phyloP scores from a whole-genome alignment of 2,113 vertebrate species.

The Verasper variegatus region DNA sequence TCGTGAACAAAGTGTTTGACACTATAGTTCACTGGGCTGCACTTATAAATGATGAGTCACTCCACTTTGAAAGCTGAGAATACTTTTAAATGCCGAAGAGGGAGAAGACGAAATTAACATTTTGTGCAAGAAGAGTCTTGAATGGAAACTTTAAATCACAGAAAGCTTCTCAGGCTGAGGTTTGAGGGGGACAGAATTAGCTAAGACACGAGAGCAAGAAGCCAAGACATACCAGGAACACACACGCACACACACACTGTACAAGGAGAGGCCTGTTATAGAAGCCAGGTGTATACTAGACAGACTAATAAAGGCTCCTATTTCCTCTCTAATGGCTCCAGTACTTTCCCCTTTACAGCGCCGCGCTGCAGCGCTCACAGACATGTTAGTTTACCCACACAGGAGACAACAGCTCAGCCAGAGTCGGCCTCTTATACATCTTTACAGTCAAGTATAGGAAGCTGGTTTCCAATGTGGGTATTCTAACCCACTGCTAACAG shows the following conservation, averaged over 20 bases:
- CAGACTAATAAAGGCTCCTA: slow-evolving; percentile 76
- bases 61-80: slow-evolving; percentile 38
- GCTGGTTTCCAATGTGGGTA: neutral
- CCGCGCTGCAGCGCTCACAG: slow-evolving; percentile 37
- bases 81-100: slow-evolving; percentile 10
- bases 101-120: neutral
- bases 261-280: slow-evolving; percentile 64
- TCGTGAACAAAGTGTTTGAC: slow-evolving; percentile 4
- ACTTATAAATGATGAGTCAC: slow-evolving; percentile 30
- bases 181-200: slow-evolving; percentile 31
- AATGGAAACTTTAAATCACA: slow-evolving; percentile 37
- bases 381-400: slow-evolving; percentile 34
- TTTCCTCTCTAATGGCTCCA: slow-evolving; percentile 75
- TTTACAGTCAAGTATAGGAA: slow-evolving; percentile 6
- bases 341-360: slow-evolving; percentile 59
- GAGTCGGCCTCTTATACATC: slow-evolving; percentile 10
- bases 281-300: slow-evolving; percentile 77
- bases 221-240: slow-evolving; percentile 42
- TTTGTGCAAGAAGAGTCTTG: neutral
- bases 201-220: slow-evolving; percentile 32
- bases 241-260: slow-evolving; percentile 31
- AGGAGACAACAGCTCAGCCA: slow-evolving; percentile 39
- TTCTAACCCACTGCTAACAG: neutral
- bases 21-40: neutral
- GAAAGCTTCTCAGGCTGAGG: slow-evolving; percentile 36